Evolutionary conservation across 2,888 invertebrate genomes (phyloP), one percentile per base, ranked within the genome.

Genomic region (Ditula angustiorana): DNA sequence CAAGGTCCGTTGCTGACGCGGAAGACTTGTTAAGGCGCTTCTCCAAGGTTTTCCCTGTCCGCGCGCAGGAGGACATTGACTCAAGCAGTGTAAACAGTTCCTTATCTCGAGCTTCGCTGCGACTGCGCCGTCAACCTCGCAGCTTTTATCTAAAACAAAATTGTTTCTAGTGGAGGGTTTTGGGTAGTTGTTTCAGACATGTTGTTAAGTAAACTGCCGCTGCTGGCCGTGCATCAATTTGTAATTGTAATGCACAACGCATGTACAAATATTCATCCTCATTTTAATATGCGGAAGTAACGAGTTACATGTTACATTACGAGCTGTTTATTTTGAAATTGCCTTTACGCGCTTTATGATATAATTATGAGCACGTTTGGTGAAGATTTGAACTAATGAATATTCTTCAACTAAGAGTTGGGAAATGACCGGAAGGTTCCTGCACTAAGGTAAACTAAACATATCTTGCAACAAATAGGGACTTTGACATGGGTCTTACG

Each of bases 21-120:
- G 87, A 87, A 85, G 84, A 79, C 74, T 74, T 77, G 74, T 75
- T 76, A 74, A 76, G 72, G 75, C 67, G 78, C 86, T 60, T 78
- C 90, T 90, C 88, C 90, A 91, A 89, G 89, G 92, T 87, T 92
- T 92, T 91, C 86, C 89, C 82, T 87, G 85, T 90, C 69, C 80
- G 76, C 76, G 70, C 73, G 77, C 86, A 82, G 84, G 82, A 92
- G 92, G 92, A 90, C 92, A 90, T 92, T 92, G 92, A 92, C 92
- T 90, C 86, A 90, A 89, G 86, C 81, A 90, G 87, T 89, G 92
- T 92, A 92, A 92, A 92, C 92, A 92, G 88, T 90, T 90, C 89
- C 92, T 92, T 92, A 92, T 92, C 92, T 91, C 80, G 79, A 86
- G 85, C 83, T 87, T 86, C 75, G 69, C 49, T 65, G 71, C 69